These are phyloP conservation scores for Loxodonta africana DNA, from an alignment of 2,113 vertebrate species.

Conservation along the genomic window DNA sequence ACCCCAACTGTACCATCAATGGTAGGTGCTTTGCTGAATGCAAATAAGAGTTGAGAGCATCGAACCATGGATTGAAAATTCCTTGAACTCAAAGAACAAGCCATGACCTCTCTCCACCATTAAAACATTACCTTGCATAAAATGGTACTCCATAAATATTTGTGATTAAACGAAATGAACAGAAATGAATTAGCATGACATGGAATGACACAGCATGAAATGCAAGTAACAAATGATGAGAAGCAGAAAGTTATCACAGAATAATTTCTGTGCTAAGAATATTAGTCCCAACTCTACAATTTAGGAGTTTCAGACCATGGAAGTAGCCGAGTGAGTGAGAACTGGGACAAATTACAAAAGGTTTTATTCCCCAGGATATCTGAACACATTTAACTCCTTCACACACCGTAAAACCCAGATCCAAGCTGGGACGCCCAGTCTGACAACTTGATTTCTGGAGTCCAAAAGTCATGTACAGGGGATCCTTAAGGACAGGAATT, in stretches of 20 bases:
- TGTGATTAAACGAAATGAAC: not conserved
- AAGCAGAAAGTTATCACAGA: not conserved
- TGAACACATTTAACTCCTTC: not conserved
- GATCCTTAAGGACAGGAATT: not conserved
- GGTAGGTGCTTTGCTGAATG: not conserved
- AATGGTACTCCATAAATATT: not conserved
- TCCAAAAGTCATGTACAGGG: not conserved
- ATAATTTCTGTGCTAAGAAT: not conserved
- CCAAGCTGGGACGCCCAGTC: not conserved
- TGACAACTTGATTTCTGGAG: not conserved
- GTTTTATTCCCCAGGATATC: not conserved
- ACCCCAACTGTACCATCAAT: not conserved
- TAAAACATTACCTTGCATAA: slow-evolving; percentile 1
- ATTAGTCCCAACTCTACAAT: not conserved
- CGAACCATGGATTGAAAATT: not conserved
- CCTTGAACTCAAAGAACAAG: not conserved
- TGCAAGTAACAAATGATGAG: not conserved
- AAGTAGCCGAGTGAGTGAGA: slow-evolving; percentile 11
- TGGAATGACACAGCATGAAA: not conserved
- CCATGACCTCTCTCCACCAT: not conserved
- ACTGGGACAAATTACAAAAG: not conserved
- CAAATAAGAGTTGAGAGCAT: not conserved
- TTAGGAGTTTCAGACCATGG: not conserved
- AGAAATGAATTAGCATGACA: not conserved
- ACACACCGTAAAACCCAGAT: not conserved